Conservation (phyloP, 2,888 invertebrate species). For the Rhamphomyia laevipes region DNA sequence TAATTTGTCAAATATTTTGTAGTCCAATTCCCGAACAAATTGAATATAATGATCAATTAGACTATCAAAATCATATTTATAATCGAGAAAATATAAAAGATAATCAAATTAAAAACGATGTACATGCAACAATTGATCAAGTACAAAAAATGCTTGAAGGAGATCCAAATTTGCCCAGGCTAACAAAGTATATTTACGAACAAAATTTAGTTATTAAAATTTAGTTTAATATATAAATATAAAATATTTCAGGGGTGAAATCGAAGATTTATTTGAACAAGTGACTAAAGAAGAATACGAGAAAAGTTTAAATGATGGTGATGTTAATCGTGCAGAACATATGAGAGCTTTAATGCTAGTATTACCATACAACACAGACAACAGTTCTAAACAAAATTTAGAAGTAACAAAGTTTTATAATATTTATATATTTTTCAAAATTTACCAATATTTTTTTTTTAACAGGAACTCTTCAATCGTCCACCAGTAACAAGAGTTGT, state of each 20-base stretch:
- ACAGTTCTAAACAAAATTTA: constrained; percentile 31
- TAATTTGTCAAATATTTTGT: too few species aligned
- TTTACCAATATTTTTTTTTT: neutral
- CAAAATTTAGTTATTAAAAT: neutral
- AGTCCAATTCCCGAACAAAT: too few species aligned
- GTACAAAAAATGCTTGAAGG: constrained; percentile 34
- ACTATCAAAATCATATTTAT: too few species aligned
- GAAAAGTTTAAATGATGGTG: constrained; percentile 33
- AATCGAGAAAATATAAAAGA: too few species aligned
- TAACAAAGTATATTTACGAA: constrained; percentile 28
- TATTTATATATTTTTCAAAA: neutral
- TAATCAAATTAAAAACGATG: constrained; percentile 15
- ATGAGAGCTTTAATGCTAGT: constrained; percentile 37
- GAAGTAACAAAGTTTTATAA: constrained; percentile 20
- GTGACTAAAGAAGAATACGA: constrained; percentile 36
- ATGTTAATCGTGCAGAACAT: constrained; percentile 33
- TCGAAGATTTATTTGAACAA: constrained; percentile 37
- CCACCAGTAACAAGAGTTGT: constrained; percentile 35
- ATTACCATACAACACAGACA: constrained; percentile 34
- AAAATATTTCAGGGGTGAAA: constrained; percentile 30
- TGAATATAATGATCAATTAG: too few species aligned
- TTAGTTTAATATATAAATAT: neutral
- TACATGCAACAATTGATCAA: constrained; percentile 33
- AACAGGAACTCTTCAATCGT: constrained; percentile 32
- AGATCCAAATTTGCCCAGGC: constrained; percentile 32